Base-by-base conservation (phyloP, 2,113 vertebrate genomes). In the Pelecanoides urinatrix region DNA sequence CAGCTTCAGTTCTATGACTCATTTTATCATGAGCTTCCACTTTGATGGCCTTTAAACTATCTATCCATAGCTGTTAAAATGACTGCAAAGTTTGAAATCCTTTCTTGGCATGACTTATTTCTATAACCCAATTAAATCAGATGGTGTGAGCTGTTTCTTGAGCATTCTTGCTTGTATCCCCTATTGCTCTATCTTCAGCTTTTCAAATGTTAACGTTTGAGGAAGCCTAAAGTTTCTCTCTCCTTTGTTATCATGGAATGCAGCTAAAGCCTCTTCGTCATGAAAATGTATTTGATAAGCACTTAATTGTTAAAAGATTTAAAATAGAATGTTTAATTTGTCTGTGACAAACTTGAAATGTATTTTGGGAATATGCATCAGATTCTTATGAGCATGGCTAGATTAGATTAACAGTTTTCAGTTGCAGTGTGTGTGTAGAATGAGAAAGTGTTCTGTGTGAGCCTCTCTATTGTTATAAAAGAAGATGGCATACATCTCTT, bases 41-140 rank as follows among this genome's bases (percentile, higher is more conserved):
- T 97, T 94, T 95, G 90, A 96, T 96, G 86, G 92, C 93, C 86
- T 97, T 96, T 97, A 96, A 95, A 91, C 88, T 96, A 55, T 92
- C 86, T 90, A 85, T 80, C 86, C 47, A 47, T 91, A 94, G 80
- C 88, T 92, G 86, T 94, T 96, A 88, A 94, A 96, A 92, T 86
- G 53, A 83, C 80, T 96, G 79, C 86, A 96, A 88, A 91, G 83
- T 91, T 96, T 94, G 58, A 94, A 96, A 92, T 87, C 38, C 55
- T 91, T 96, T 85, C 86, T 90, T 95, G 77, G 73, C 66, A 80
- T 4, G 0, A 88, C 68, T 96, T 96, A 95, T 90, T 94, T 96
- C 90, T 92, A 56, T 91, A 96, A 92, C 80, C 73, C 50, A 97
- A 91, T 94, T 97, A 93, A 96, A 96, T 95, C 83, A 91, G 81